Evolutionary conservation across 2,888 invertebrate genomes (phyloP).

Genomic region (Philonicus albiceps): DNA sequence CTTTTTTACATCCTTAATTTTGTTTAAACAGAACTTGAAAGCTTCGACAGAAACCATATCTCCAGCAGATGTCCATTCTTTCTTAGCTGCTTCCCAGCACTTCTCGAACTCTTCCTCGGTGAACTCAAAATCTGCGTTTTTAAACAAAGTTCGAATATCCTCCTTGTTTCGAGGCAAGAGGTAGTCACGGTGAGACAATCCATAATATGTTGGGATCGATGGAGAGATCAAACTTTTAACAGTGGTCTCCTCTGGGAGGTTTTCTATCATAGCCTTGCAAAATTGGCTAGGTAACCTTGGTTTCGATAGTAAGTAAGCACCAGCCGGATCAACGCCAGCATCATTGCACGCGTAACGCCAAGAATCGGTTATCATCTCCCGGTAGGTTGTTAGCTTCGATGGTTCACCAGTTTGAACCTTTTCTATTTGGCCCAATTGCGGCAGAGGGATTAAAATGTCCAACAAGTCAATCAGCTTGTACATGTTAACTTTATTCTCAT

Average conservation of each 20-base stretch:
- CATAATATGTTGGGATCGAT: neutral
- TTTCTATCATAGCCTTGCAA: neutral
- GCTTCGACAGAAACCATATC: conserved; percentile 5
- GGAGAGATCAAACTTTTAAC: neutral
- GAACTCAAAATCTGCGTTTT: neutral
- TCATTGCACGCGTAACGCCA: neutral
- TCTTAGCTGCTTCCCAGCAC: neutral
- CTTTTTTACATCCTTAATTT: neutral
- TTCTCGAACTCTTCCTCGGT: neutral
- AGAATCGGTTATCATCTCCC: neutral
- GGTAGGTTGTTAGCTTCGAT: neutral
- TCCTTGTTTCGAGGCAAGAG: neutral
- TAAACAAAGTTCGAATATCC: neutral
- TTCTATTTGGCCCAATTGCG: neutral
- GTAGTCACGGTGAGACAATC: conserved; percentile 18
- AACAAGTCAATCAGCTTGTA: neutral
- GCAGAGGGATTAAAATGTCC: neutral
- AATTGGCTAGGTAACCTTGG: neutral
- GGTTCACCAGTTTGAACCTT: neutral
- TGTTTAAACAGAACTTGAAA: neutral
- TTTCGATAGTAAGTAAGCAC: neutral
- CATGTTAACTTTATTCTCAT: neutral
- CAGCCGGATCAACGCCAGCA: neutral
- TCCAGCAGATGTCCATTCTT: neutral
- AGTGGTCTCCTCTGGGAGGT: neutral